Percentiles rank a stretch among this genome's conserved stretches.
phyloP scores from a whole-genome alignment of 2,113 vertebrate species.

The Carlito syrichta region DNA sequence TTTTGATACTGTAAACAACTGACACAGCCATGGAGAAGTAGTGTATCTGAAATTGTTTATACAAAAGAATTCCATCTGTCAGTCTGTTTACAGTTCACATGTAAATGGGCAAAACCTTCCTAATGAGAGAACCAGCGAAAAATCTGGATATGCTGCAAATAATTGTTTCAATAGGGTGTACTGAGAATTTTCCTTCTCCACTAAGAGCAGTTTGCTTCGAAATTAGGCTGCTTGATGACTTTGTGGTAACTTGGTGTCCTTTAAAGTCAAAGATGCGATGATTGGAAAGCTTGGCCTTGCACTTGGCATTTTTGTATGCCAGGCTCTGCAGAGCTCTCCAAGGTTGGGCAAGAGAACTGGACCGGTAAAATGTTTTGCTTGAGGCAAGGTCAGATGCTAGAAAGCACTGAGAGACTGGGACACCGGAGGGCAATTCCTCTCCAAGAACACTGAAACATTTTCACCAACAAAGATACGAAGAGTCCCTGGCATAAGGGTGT shows the following conservation, averaged over 20 bases:
- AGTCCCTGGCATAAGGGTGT: not conserved
- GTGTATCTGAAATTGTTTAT: slow-evolving; percentile 84
- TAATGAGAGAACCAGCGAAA: slow-evolving; percentile 68
- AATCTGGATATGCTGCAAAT: slow-evolving; percentile 68
- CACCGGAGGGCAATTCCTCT: not conserved
- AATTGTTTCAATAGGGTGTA: slow-evolving; percentile 66
- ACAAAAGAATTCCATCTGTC: slow-evolving; percentile 85
- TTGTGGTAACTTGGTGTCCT: not conserved
- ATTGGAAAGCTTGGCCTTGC: not conserved
- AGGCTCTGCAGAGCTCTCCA: not conserved
- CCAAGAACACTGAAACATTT: not conserved
- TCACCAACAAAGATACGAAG: not conserved
- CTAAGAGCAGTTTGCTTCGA: not conserved
- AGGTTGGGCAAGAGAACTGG: not conserved
- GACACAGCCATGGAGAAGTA: slow-evolving; percentile 80
- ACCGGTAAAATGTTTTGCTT: not conserved
- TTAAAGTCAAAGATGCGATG: not conserved
- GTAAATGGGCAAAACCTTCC: slow-evolving; percentile 82
- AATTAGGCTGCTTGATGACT: not conserved
- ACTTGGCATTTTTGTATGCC: not conserved
- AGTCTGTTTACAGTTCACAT: slow-evolving; percentile 85
- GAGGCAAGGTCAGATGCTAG: not conserved
- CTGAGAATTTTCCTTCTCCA: not conserved
- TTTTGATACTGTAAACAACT: slow-evolving; percentile 85
- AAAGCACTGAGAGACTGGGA: not conserved